phyloP scores from a whole-genome alignment of 2,113 vertebrate species.

The Sminthopsis crassicaudata region DNA sequence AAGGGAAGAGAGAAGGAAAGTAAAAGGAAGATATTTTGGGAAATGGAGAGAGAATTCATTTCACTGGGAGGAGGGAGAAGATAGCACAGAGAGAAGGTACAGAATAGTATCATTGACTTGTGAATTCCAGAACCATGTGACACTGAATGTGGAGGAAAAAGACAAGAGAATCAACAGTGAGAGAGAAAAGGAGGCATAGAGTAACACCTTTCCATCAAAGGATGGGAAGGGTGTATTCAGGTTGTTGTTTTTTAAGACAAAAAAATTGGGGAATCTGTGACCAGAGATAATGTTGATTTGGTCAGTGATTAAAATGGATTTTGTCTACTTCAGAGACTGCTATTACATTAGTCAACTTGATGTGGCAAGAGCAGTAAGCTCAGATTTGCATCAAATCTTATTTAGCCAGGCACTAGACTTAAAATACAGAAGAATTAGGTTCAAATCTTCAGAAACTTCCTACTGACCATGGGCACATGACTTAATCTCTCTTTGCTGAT shows the following conservation, averaged over 20 bases:
- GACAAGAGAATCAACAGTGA: slow-evolving; percentile 1
- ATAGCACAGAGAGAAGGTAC: background rate
- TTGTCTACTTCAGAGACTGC: too few relatives aligned
- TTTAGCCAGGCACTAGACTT: too few relatives aligned
- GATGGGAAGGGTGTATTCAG: slow-evolving; percentile 46
- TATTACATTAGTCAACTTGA: too few relatives aligned
- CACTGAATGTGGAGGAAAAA: too few relatives aligned
- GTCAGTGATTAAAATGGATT: background rate
- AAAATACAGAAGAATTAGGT: background rate
- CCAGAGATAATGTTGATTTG: background rate
- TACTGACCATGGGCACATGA: background rate
- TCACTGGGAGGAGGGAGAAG: background rate
- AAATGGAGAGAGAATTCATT: background rate
- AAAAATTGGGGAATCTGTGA: background rate
- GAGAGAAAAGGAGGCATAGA: slow-evolving; percentile 14
- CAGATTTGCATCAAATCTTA: too few relatives aligned
- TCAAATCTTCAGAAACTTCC: background rate
- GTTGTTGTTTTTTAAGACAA: too few relatives aligned
- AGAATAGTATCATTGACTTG: background rate
- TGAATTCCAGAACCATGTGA: slow-evolving; percentile 10
- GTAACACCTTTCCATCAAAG: background rate
- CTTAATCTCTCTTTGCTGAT: background rate
- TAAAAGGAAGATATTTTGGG: background rate
- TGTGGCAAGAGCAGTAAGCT: too few relatives aligned
- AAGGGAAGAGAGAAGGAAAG: background rate